Percentiles rank a stretch among this genome's conserved stretches.
phyloP scores from a whole-genome alignment of 2,797 vertebrate genomes.

The Ara ararauna region DNA sequence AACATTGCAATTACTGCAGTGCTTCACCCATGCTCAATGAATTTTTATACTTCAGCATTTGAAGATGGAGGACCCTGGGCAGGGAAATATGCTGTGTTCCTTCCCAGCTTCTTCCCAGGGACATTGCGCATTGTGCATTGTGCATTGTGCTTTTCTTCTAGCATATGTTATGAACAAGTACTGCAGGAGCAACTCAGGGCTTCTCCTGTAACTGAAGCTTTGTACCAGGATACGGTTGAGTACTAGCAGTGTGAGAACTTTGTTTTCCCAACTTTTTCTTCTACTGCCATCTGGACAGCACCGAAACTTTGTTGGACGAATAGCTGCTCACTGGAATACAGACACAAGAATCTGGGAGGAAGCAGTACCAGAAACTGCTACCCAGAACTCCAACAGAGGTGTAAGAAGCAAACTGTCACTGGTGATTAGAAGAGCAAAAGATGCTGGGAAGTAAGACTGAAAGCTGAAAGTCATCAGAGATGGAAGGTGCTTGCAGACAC shows the following conservation, averaged over 20 bases:
- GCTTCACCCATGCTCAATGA: neutral
- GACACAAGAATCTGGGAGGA: neutral
- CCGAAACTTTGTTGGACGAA: neutral
- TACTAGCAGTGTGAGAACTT: neutral
- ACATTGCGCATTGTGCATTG: neutral
- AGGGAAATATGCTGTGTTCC: neutral
- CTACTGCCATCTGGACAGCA: neutral
- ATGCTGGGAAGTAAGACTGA: neutral
- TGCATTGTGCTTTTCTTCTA: neutral
- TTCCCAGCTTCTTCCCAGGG: neutral
- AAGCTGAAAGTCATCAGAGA: rapidly evolving
- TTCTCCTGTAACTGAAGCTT: neutral
- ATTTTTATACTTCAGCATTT: neutral
- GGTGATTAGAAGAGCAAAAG: neutral
- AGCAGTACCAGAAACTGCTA: neutral
- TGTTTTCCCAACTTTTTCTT: neutral
- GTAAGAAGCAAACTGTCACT: rapidly evolving
- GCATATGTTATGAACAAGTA: neutral
- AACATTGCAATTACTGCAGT: neutral
- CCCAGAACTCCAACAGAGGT: neutral
- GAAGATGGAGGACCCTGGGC: neutral
- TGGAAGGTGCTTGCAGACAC: neutral
- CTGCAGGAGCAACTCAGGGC: neutral
- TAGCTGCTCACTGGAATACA: neutral
- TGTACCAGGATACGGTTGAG: neutral